A percentile compares a stretch with the other conserved stretches of the same genome.
Conservation (phyloP, 92 coral and sea anemone species). For the Heteractis magnifica region DNA sequence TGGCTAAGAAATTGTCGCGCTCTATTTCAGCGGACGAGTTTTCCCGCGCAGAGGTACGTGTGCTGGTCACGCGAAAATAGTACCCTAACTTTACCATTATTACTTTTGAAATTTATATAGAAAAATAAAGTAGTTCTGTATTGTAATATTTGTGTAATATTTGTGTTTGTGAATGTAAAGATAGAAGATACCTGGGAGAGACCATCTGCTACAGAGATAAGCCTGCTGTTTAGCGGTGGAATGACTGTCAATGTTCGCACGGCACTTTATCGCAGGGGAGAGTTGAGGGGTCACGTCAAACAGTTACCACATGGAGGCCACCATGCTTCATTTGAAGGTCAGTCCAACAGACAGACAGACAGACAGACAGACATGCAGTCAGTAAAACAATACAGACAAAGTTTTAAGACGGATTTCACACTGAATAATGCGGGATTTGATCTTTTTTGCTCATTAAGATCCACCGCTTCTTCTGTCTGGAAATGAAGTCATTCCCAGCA, state of each 20-base stretch:
- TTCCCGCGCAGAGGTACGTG: conserved; percentile 63
- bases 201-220: conserved; percentile 60
- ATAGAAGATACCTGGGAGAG: conserved; percentile 73
- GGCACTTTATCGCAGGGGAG: conserved; percentile 58
- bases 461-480: conserved; percentile 68
- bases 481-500: conserved; percentile 85
- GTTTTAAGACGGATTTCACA: too few species aligned
- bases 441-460: conserved; percentile 21
- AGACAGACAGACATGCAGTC: neutral
- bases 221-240: conserved; percentile 67
- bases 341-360: neutral
- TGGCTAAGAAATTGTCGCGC: conserved; percentile 59
- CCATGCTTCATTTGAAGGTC: conserved; percentile 67
- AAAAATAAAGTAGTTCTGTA: neutral
- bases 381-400: too few species aligned
- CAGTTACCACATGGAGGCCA: conserved; percentile 77
- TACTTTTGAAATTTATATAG: neutral
- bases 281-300: conserved; percentile 61
- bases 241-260: conserved; percentile 72
- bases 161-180: conserved; percentile 15
- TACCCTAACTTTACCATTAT: too few species aligned
- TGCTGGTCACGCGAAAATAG: neutral
- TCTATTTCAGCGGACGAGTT: conserved; percentile 39
- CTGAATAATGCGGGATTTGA: neutral
- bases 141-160: too few species aligned